Percentiles rank a stretch among this genome's conserved stretches.
phyloP scores from a whole-genome alignment of 2,113 vertebrate species.

The Xerus inauris region DNA sequence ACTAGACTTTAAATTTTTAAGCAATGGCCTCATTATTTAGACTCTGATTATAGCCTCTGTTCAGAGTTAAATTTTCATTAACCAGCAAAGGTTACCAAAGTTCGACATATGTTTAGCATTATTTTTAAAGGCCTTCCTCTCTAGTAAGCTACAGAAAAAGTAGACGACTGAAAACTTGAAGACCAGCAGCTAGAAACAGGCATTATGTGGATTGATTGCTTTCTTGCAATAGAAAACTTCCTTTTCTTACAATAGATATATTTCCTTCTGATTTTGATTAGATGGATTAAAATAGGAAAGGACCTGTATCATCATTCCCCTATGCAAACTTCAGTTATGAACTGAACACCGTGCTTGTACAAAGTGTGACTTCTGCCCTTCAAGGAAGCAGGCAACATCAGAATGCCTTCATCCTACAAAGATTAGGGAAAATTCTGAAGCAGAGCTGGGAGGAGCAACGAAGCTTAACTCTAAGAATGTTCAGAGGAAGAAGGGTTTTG shows the following conservation, averaged over 20 bases:
- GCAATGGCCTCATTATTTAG: not conserved
- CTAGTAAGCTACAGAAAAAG: slow-evolving; percentile 9
- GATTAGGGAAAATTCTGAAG: not conserved
- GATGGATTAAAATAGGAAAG: slow-evolving; percentile 29
- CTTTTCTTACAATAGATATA: not conserved
- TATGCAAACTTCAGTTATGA: not conserved
- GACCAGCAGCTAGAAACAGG: not conserved
- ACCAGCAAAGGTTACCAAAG: slow-evolving; percentile 65
- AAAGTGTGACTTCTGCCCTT: not conserved
- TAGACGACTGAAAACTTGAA: not conserved
- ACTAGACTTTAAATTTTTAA: slow-evolving; percentile 5
- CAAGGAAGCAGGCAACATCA: not conserved
- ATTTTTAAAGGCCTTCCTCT: not conserved
- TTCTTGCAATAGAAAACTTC: not conserved
- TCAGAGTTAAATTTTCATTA: slow-evolving; percentile 48
- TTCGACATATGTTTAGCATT: slow-evolving; percentile 59
- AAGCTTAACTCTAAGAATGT: not conserved
- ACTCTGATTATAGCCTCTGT: slow-evolving; percentile 34
- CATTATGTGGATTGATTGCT: not conserved
- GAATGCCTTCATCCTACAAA: not conserved
- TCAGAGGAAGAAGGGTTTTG: not conserved
- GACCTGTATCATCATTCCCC: not conserved
- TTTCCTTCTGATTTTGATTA: not conserved
- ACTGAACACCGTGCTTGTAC: not conserved
- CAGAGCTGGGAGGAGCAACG: not conserved